Conservation (phyloP, 2,888 invertebrate species). For the Hydraecia micacea region DNA sequence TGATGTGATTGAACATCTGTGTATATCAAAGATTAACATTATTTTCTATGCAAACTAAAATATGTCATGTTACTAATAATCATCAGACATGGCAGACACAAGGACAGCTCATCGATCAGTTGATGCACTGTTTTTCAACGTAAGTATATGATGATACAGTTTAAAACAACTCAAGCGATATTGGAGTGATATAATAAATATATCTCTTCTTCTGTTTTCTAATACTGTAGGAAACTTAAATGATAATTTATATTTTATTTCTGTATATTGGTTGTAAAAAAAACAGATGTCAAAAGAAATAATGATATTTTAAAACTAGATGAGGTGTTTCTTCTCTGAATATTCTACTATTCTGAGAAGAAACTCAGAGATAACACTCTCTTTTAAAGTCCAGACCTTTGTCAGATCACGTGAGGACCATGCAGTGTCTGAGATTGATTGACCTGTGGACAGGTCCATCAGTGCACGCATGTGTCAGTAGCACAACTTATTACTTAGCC, state of each 20-base stretch:
- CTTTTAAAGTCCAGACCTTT: no score
- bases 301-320: background rate
- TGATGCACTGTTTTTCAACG: background rate
- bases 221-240: no score
- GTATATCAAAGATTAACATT: background rate
- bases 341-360: background rate
- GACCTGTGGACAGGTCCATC: no score
- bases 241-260: no score
- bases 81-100: background rate
- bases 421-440: no score
- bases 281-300: background rate
- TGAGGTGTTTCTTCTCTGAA: background rate
- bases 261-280: background rate
- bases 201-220: no score
- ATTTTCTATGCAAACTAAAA: no score
- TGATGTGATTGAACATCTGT: conserved; percentile 11
- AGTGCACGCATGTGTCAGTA: no score
- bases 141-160: background rate
- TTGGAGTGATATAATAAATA: no score
- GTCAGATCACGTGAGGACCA: no score
- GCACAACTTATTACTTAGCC: no score
- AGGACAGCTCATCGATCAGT: background rate
- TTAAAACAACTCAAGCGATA: no score
- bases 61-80: background rate
- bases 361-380: background rate